Base-by-base conservation (phyloP, 2,888 invertebrate species). In the Cephus pulcher region DNA sequence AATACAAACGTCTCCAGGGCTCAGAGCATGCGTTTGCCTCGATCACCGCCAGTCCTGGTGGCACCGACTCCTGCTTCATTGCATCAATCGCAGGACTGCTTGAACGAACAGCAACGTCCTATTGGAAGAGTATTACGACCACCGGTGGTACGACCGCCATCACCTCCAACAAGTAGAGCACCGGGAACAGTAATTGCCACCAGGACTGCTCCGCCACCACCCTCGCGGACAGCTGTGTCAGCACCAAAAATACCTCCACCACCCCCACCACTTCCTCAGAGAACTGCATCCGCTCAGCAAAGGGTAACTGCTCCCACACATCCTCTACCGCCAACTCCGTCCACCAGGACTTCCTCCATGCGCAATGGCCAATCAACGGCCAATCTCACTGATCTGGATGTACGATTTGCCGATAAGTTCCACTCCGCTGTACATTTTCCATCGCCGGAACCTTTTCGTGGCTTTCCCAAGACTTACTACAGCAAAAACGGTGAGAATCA, bases 11-110 rank as follows among this genome's bases (percentile, higher is more conserved):
- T 96, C 4, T 93, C 95, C 12, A 93, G 97, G 81, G 96, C 97
- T 84, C 97, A 97, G 90, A 97, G 97, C 91, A 96, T 97, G 96
- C 94, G 96, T 91, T 94, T 95, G 85, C 96, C 97, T 35, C 94
- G 96, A 92, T 96, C 94, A 1, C 94, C 94, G 0, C 93, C 94
- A 1, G 93, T 94, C 1, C 92, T 93, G 71, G 56, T 56, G 9
- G 92, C 93, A 69, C 92, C 93, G 23, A 86, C 88, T 1, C 91
- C 93, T 34, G 92, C 93, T 4, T 92, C 93, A 30, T 91, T 94
- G 77, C 93, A 93, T 80, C 93, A 94, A 81, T 93, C 93, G 0
- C 92, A 94, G 80, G 93, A 93, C 84, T 92, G 92, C n/a, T 82
- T 93, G 34, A 91, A 92, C 78, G 89, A 90, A 80, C 89, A 82